phyloP scores from a whole-genome alignment of 1,140 invertebrate genomes.

The Trichogramma pretiosum region DNA sequence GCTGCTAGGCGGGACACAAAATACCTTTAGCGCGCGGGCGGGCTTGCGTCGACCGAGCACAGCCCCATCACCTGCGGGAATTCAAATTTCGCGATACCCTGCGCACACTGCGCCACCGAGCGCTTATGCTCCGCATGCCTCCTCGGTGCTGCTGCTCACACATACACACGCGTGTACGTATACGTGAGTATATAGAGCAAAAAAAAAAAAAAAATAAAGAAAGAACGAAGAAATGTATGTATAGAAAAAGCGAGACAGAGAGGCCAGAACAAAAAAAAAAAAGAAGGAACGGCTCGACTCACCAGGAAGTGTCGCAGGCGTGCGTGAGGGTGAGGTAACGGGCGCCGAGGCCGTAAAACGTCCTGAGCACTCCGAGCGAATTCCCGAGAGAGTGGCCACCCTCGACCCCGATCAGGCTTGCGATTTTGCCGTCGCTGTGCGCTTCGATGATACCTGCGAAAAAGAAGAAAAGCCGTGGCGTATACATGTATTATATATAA shows the following conservation, averaged over 20 bases:
- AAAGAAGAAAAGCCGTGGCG: background rate
- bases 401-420: constrained; percentile 57
- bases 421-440: constrained; percentile 51
- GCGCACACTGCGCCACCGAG: too few species aligned
- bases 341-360: constrained; percentile 76
- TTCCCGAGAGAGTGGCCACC: constrained; percentile 77
- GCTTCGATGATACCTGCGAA: constrained; percentile 45
- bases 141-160: too few species aligned
- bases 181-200: background rate
- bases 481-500: too few species aligned
- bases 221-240: background rate
- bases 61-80: background rate
- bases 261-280: background rate
- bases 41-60: too few species aligned
- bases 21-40: too few species aligned
- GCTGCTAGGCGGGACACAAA: background rate
- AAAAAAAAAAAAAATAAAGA: background rate
- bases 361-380: constrained; percentile 70
- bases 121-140: too few species aligned
- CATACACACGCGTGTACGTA: too few species aligned
- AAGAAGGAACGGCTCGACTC: constrained; percentile 23
- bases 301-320: constrained; percentile 64
- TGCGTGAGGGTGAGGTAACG: constrained; percentile 63
- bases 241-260: background rate
- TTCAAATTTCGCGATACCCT: constrained; percentile 5